Conservation (phyloP, 2,888 invertebrate species). For the Cantharis lateralis region DNA sequence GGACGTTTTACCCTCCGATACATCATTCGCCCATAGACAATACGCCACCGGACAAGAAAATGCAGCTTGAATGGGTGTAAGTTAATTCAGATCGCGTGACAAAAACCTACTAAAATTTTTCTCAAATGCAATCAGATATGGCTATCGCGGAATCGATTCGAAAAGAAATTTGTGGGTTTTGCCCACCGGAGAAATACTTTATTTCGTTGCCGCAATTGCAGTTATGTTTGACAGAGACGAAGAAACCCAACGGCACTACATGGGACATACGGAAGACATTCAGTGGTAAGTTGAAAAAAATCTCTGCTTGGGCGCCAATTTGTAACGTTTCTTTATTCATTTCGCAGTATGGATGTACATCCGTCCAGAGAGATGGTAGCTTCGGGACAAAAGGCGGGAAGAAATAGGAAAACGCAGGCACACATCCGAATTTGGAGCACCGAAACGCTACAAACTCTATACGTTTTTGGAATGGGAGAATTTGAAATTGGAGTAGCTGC, state of each 20-base stretch:
- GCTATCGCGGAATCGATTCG: conserved; percentile 91
- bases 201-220: conserved; percentile 91
- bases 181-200: conserved; percentile 90
- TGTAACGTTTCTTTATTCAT: not conserved
- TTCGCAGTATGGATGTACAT: conserved; percentile 80
- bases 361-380: conserved; percentile 87
- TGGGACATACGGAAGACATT: conserved; percentile 91
- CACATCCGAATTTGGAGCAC: conserved; percentile 94
- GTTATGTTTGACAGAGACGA: conserved; percentile 86
- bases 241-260: conserved; percentile 87
- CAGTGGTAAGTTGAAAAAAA: conserved; percentile 69
- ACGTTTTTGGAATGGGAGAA: conserved; percentile 90
- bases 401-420: conserved; percentile 83
- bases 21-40: conserved; percentile 85
- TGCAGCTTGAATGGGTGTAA: conserved; percentile 94
- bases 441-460: conserved; percentile 83
- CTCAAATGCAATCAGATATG: conserved; percentile 68
- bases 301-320: not conserved
- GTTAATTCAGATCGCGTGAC: conserved; percentile 37
- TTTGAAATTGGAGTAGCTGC: conserved; percentile 86
- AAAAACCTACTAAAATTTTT: conserved; percentile 32
- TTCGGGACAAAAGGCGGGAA: conserved; percentile 85
- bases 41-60: conserved; percentile 84
- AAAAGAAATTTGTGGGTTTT: conserved; percentile 89
- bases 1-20: conserved; percentile 86